A percentile compares a stretch with the other conserved stretches of the same genome.
phyloP scores from a whole-genome alignment of 2,888 invertebrate species.

The Tenthredo scrophulariae region DNA sequence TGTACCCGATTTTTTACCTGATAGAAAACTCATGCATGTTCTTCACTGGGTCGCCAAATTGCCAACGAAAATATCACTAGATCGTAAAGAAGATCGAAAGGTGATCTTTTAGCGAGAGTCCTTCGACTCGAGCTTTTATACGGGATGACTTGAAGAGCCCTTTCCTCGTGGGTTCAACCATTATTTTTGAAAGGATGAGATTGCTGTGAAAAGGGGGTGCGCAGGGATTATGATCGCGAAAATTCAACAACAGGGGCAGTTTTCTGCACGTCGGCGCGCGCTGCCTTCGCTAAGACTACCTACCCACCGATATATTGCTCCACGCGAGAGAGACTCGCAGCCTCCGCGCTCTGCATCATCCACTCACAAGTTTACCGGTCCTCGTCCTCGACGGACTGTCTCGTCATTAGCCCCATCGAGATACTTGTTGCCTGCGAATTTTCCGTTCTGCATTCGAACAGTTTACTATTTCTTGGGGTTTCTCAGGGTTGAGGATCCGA shows the following conservation, averaged over 20 bases:
- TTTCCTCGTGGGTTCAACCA: not conserved
- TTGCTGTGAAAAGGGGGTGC: not conserved
- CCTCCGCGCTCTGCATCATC: conserved; percentile 47
- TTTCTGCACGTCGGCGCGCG: conserved; percentile 49
- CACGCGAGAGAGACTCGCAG: conserved; percentile 39
- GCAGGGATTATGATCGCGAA: not conserved
- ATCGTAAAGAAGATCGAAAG: conserved; percentile 1
- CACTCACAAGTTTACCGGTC: conserved; percentile 49
- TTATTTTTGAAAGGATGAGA: conserved; percentile 17
- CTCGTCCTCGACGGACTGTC: conserved; percentile 45
- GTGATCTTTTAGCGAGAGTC: not conserved
- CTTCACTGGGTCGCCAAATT: not conserved
- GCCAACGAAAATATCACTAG: not conserved
- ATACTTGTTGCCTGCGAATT: not conserved
- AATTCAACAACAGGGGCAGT: conserved; percentile 47
- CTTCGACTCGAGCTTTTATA: conserved; percentile 22
- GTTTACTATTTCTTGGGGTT: not conserved
- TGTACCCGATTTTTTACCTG: not conserved
- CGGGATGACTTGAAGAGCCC: conserved; percentile 22
- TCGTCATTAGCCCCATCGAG: conserved; percentile 14
- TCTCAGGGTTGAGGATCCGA: not conserved
- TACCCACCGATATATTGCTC: conserved; percentile 43
- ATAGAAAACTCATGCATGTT: not conserved
- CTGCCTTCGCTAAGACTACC: conserved; percentile 27
- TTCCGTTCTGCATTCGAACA: not conserved